Base-by-base conservation (phyloP, 2,888 invertebrate genomes). In the Heliconius aoede region DNA sequence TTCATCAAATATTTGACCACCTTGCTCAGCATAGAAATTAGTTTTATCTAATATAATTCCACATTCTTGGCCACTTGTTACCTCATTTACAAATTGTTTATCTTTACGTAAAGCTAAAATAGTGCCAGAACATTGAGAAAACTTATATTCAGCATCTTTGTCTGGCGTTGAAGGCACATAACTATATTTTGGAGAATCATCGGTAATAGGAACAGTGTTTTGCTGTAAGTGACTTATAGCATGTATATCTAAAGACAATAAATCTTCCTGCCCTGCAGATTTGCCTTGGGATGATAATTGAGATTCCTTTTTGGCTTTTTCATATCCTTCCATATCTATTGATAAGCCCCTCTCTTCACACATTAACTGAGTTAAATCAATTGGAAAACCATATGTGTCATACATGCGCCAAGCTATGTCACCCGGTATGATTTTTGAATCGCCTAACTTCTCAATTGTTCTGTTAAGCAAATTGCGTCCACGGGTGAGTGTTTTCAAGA, bases 381-480 rank as follows among this genome's bases (percentile, higher is more conserved):
- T 96, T 1, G 99, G 99, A 89, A 99, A 99, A 26, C 99, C 99
- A 88, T 99, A 99, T 0, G 99, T 99, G 87, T 99, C 99, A 90
- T 99, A 99, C 76, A 99, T 94, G 77, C 99, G 96, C 99, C 99
- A 99, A 1, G 99, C 99, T 71, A 99, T 96, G 91, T 99, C 98
- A 74, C 99, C 99, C 58, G 99, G 99, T 80, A 99, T 95, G 68
- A 96, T 94, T 86, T 96, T 97, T 2, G 95, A 95, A 77, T 94
- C 94, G 72, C 95, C 96, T 55, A 99, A 92, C 89, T 98, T 98
- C 74, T 95, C 95, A 80, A 99, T 97, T 3, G 99, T 99, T 85
- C 99, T 96, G 89, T 99, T 97, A 15, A 99, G 95, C 64, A 99
- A 94, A 89, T 97, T 97, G 81, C 98, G 96, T 1, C 99, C 99